Evolutionary conservation across 2,888 invertebrate species (phyloP).

Genomic region (Lasioglossum leucozonium): DNA sequence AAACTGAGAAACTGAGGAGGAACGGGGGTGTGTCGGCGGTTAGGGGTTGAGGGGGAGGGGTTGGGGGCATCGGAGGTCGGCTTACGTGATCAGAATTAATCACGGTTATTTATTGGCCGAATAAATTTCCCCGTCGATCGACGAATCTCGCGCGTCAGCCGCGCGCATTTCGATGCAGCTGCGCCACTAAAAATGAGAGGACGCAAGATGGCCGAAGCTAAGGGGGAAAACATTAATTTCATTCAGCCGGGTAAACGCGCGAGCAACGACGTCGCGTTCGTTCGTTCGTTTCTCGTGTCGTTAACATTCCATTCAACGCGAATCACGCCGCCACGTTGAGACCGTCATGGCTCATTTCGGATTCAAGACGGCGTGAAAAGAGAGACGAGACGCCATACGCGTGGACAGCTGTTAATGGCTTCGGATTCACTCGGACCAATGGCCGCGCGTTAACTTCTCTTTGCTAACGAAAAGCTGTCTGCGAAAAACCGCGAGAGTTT

Average conservation of each 20-base stretch:
- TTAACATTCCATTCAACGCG: constrained; percentile 57
- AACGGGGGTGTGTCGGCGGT: constrained; percentile 1
- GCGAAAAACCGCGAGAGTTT: not conserved
- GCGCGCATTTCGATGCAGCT: constrained; percentile 51
- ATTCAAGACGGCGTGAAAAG: constrained; percentile 50
- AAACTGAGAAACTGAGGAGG: not conserved
- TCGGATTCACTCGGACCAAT: constrained; percentile 53
- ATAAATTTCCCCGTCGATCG: constrained; percentile 70
- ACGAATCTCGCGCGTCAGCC: constrained; percentile 46
- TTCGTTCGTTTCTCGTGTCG: constrained; percentile 32
- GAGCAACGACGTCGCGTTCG: constrained; percentile 26
- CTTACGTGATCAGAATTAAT: constrained; percentile 73
- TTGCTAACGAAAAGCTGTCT: constrained; percentile 44
- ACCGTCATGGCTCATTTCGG: constrained; percentile 42
- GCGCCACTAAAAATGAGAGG: constrained; percentile 62
- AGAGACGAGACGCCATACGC: constrained; percentile 10
- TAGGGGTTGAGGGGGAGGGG: not conserved
- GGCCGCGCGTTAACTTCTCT: constrained; percentile 40
- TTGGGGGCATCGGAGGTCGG: constrained; percentile 40
- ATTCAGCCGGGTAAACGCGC: constrained; percentile 55
- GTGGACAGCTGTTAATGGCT: constrained; percentile 62
- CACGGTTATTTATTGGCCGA: constrained; percentile 71
- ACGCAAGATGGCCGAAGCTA: constrained; percentile 27
- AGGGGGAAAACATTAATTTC: constrained; percentile 62
- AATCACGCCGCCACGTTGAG: constrained; percentile 45